Percentiles rank a stretch among this genome's conserved stretches.
Evolutionary conservation across 2,888 invertebrate genomes (phyloP).

Genomic region (Eristalis tenax): DNA sequence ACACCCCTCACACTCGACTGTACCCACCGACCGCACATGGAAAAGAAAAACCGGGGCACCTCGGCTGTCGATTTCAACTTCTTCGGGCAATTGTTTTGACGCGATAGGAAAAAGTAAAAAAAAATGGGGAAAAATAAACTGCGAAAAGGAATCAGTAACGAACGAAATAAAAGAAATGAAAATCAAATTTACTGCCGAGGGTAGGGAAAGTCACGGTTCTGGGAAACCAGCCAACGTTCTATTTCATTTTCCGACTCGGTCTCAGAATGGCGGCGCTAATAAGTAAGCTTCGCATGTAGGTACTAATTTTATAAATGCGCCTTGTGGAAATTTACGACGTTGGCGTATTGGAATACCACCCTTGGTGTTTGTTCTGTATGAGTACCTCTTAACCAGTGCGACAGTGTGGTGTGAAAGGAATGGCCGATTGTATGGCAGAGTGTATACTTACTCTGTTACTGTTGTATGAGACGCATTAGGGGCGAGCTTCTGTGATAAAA

Average conservation of each 20-base stretch:
- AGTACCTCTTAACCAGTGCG: neutral
- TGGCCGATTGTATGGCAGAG: neutral
- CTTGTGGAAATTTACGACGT: slow-evolving; percentile 55
- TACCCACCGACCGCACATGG: neutral
- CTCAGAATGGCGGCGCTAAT: slow-evolving; percentile 7
- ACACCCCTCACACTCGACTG: too few relatives aligned
- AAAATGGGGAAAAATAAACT: neutral
- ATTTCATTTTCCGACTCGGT: slow-evolving; percentile 5
- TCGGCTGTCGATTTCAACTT: slow-evolving; percentile 26
- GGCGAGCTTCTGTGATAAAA: too few relatives aligned
- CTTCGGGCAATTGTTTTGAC: slow-evolving; percentile 23
- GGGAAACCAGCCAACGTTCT: slow-evolving; percentile 12
- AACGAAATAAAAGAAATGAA: slow-evolving; percentile 11
- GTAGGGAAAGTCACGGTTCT: slow-evolving; percentile 51
- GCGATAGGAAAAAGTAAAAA: neutral
- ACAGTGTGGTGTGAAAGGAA: neutral
- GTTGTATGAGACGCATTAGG: too few relatives aligned
- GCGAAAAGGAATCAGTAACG: neutral
- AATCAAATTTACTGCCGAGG: slow-evolving; percentile 41
- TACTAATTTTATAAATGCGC: slow-evolving; percentile 62
- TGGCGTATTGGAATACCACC: slow-evolving; percentile 56
- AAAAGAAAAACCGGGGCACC: neutral
- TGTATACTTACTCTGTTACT: too few relatives aligned
- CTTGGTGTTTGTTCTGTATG: slow-evolving; percentile 17
- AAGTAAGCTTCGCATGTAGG: slow-evolving; percentile 60